These are phyloP conservation scores for Nesospiza acunhae DNA, from an alignment of 2,113 vertebrate species.

Conservation along the genomic window DNA sequence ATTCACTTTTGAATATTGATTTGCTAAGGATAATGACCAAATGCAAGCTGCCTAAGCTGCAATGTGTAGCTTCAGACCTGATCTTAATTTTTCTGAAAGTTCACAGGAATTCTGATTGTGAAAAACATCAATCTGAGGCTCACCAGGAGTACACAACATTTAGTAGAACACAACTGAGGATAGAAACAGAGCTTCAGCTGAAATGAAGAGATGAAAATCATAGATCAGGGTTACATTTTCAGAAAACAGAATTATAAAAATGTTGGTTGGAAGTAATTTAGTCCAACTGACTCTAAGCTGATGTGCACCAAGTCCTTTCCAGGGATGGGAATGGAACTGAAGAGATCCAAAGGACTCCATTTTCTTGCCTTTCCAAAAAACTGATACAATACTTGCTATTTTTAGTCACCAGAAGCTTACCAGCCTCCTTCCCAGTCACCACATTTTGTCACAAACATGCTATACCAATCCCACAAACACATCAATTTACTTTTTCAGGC, in stretches of 20 bases:
- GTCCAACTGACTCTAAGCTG: neutral
- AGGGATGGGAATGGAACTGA: neutral
- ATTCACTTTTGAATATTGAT: neutral
- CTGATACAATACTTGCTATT: neutral
- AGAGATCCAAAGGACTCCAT: neutral
- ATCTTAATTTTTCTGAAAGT: neutral
- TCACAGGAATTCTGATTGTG: neutral
- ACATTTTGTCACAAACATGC: neutral
- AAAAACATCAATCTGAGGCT: neutral
- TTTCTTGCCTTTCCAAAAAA: neutral
- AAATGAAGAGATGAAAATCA: neutral
- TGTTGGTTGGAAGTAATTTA: neutral
- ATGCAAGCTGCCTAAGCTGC: neutral
- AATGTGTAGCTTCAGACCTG: neutral
- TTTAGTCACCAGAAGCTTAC: neutral
- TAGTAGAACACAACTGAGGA: neutral
- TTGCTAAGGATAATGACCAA: neutral
- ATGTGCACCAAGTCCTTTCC: neutral
- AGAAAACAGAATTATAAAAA: neutral
- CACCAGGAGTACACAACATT: neutral
- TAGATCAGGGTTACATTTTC: neutral
- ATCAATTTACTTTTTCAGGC: neutral
- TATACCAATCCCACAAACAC: neutral
- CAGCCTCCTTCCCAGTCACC: neutral
- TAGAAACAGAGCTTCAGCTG: neutral